phyloP scores from a whole-genome alignment of 2,797 vertebrate species.

The Trachurus trachurus region DNA sequence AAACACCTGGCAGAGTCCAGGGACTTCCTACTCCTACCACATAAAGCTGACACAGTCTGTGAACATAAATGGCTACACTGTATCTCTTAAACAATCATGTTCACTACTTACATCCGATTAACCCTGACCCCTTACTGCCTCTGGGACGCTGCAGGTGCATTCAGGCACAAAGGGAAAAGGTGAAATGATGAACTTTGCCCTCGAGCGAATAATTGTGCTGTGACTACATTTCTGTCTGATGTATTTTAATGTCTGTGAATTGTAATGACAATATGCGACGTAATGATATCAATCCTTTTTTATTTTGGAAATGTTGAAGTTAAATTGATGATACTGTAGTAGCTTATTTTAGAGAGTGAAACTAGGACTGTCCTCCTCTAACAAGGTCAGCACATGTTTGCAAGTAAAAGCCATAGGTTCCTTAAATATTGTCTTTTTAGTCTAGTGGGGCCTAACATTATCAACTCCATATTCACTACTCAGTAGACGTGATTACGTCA shows the following conservation, averaged over 20 bases:
- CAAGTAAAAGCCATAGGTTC: neutral
- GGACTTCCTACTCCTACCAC: neutral
- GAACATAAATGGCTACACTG: neutral
- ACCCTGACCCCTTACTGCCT: neutral
- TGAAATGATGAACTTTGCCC: slow-evolving; percentile 21
- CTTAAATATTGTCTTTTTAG: neutral
- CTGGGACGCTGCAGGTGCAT: slow-evolving; percentile 31
- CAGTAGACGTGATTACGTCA: no score
- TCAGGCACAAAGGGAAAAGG: neutral
- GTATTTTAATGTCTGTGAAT: neutral
- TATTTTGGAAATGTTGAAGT: neutral
- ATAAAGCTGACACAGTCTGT: neutral
- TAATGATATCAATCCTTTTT: neutral
- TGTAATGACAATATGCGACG: slow-evolving; percentile 9
- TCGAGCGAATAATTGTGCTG: neutral
- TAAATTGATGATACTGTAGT: slow-evolving; percentile 4
- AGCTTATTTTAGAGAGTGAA: slow-evolving; percentile 18
- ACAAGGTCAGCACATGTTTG: slow-evolving; percentile 2
- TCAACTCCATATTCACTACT: neutral
- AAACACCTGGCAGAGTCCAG: slow-evolving; percentile 41
- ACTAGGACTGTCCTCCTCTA: neutral
- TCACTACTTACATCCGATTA: slow-evolving; percentile 19
- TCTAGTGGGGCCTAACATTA: neutral
- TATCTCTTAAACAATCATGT: slow-evolving; percentile 14
- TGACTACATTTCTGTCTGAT: no score